Conservation (phyloP, 35 echinoderm and acorn worm species). For the Diadema setosum region DNA sequence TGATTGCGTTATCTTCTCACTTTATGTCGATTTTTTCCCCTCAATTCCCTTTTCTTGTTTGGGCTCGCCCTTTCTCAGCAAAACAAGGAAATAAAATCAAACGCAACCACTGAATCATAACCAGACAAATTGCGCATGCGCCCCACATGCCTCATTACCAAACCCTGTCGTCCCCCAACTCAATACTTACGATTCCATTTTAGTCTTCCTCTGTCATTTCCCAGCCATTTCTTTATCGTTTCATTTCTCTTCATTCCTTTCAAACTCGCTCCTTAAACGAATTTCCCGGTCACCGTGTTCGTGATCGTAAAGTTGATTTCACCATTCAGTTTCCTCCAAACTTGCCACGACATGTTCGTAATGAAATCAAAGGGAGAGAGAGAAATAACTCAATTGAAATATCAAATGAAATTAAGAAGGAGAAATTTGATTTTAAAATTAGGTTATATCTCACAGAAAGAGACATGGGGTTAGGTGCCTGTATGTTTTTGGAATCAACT, state of each 20-base stretch:
- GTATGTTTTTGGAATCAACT: too few relatives aligned
- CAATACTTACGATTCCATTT: not conserved
- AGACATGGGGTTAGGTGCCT: not conserved
- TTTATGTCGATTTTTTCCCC: not conserved
- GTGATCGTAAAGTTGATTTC: not conserved
- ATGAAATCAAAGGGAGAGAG: constrained; percentile 29
- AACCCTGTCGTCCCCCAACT: not conserved
- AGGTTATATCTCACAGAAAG: not conserved
- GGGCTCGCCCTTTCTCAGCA: not conserved
- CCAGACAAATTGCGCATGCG: not conserved
- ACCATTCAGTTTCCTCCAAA: not conserved
- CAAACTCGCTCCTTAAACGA: not conserved
- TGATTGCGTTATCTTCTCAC: not conserved
- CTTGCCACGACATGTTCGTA: not conserved
- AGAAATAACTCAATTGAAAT: constrained; percentile 34
- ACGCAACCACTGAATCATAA: not conserved
- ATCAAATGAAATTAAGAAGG: constrained; percentile 31
- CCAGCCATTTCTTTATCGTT: not conserved
- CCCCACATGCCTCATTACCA: not conserved
- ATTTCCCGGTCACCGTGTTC: not conserved
- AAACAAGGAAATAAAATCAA: not conserved
- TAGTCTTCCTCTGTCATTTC: not conserved
- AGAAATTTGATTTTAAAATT: constrained; percentile 37
- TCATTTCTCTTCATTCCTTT: not conserved
- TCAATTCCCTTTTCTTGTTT: not conserved